phyloP scores from a whole-genome alignment of 2,888 invertebrate species.

The Lasiommata megera region DNA sequence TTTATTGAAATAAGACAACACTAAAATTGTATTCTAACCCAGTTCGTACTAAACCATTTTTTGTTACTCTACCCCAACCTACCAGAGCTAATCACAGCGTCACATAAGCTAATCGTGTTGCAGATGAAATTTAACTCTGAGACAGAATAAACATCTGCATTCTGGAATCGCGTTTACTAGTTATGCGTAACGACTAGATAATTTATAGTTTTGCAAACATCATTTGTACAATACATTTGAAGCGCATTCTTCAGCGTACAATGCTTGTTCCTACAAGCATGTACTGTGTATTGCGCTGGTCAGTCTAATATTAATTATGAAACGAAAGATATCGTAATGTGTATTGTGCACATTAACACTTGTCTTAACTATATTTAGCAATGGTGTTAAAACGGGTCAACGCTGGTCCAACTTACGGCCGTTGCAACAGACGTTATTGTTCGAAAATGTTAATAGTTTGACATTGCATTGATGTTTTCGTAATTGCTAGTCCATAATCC shows the following conservation, averaged over 20 bases:
- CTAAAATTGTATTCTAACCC: too few species aligned
- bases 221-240: constrained; percentile 14
- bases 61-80: too few species aligned
- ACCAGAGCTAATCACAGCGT: neutral
- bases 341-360: constrained; percentile 25
- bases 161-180: neutral
- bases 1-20: too few species aligned
- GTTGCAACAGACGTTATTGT: constrained; percentile 10
- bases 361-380: constrained; percentile 18
- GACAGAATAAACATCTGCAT: neutral
- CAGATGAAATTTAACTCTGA: neutral
- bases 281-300: constrained; percentile 3
- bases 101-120: too few species aligned
- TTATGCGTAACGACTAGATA: neutral
- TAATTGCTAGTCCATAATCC: constrained; percentile 12
- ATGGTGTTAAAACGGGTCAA: constrained; percentile 17
- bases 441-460: constrained; percentile 12
- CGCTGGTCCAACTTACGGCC: neutral
- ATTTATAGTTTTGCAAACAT: neutral
- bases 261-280: too few species aligned
- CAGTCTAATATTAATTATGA: constrained; percentile 17
- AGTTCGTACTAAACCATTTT: too few species aligned
- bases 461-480: constrained; percentile 14
- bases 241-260: constrained; percentile 13
- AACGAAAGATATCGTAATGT: constrained; percentile 24